These are phyloP conservation scores for Polydrusus cervinus DNA, from an alignment of 2,888 invertebrate species.

Conservation along the genomic window DNA sequence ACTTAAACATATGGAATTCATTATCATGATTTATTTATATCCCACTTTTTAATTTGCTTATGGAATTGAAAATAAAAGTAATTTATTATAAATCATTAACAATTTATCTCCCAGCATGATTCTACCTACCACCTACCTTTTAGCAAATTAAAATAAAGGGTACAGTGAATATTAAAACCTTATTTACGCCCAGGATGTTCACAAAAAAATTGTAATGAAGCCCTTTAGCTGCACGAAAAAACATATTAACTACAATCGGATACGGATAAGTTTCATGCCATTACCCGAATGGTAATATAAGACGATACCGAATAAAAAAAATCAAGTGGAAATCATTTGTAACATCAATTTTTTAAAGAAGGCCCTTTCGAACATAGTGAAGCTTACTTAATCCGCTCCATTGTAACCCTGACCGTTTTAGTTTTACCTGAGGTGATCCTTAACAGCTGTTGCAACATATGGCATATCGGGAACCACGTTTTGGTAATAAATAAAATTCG, in stretches of 20 bases:
- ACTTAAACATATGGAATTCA: neutral
- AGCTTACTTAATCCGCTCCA: conserved; percentile 35
- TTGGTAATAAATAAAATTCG: conserved; percentile 44
- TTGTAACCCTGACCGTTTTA: conserved; percentile 41
- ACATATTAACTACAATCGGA: conserved; percentile 38
- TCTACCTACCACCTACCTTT: conserved; percentile 42
- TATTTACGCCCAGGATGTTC: conserved; percentile 33
- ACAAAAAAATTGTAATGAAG: conserved; percentile 36
- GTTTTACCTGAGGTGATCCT: conserved; percentile 44
- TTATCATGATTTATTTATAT: no score
- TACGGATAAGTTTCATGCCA: conserved; percentile 38
- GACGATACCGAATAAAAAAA: conserved; percentile 36
- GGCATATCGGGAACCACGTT: conserved; percentile 43
- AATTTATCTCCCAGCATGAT: conserved; percentile 43
- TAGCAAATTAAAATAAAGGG: conserved; percentile 44
- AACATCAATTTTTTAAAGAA: conserved; percentile 41
- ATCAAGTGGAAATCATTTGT: conserved; percentile 55
- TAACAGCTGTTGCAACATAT: conserved; percentile 49
- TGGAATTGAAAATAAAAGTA: neutral
- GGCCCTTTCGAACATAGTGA: conserved; percentile 36
- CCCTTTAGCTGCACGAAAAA: conserved; percentile 23
- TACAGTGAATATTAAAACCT: conserved; percentile 32
- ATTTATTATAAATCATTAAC: neutral
- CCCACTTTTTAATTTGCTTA: no score
- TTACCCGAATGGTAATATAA: conserved; percentile 46